A percentile compares a stretch with the other conserved stretches of the same genome.
phyloP scores from a whole-genome alignment of 1,140 invertebrate species.

The Riptortus pedestris region DNA sequence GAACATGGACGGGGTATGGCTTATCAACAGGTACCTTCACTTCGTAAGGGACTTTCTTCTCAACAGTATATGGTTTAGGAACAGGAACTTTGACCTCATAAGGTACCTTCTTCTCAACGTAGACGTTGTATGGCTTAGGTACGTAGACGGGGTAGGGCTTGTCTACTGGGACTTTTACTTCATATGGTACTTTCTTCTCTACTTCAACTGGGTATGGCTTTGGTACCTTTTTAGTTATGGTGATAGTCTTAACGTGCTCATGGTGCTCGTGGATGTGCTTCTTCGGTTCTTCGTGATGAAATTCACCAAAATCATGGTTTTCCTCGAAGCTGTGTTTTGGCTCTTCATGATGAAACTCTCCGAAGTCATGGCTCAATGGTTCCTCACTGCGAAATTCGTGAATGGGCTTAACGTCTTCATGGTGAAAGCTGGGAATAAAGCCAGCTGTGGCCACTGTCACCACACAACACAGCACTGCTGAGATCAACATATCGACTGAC shows the following conservation, averaged over 20 bases:
- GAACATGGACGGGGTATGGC: constrained; percentile 58
- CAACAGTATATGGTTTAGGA: constrained; percentile 39
- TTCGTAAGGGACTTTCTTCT: constrained; percentile 51
- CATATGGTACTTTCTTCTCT: constrained; percentile 43
- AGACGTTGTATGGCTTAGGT: constrained; percentile 36
- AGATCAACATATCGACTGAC: not conserved
- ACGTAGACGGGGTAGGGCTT: constrained; percentile 48
- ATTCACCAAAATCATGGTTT: not conserved
- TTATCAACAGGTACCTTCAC: constrained; percentile 50
- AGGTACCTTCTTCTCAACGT: constrained; percentile 2
- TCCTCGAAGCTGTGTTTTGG: not conserved
- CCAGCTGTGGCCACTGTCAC: not conserved
- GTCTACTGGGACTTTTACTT: constrained; percentile 52
- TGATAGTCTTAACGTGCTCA: constrained; percentile 25
- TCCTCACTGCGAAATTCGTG: too few species aligned
- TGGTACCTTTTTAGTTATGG: constrained; percentile 37
- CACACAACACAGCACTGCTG: not conserved
- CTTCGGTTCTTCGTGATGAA: not conserved
- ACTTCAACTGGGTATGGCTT: constrained; percentile 35
- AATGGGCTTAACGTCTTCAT: too few species aligned
- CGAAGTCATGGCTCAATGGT: too few species aligned
- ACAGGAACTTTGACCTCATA: constrained; percentile 33
- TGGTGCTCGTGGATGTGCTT: constrained; percentile 9
- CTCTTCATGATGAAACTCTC: not conserved
- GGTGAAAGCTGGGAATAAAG: too few species aligned